Evolutionary conservation across 2,113 vertebrate genomes (phyloP).

Genomic region (Ancistrus triradiatus): DNA sequence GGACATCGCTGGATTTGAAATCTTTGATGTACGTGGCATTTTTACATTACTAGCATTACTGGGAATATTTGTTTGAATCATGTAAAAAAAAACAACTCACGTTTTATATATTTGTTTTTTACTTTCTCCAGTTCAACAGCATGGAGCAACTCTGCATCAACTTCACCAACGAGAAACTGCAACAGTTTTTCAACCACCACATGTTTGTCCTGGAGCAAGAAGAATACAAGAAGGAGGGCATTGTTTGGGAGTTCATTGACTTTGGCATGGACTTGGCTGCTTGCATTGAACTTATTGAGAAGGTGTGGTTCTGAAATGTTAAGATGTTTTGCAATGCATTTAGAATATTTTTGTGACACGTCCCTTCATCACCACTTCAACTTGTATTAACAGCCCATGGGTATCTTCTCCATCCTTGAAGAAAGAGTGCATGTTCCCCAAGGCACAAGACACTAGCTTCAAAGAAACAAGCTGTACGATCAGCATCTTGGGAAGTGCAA

Average conservation of each 20-base stretch:
- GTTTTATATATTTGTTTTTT: not conserved
- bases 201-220: constrained; percentile 83
- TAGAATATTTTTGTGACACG: not conserved
- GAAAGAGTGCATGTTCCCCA: constrained; percentile 74
- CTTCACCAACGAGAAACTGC: constrained; percentile 84
- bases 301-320: constrained; percentile 58
- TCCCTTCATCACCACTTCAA: not conserved
- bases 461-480: constrained; percentile 49
- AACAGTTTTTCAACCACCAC: constrained; percentile 81
- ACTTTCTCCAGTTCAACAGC: constrained; percentile 73
- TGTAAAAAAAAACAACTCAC: not conserved
- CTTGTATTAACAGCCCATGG: constrained; percentile 59
- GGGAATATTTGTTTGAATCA: not conserved
- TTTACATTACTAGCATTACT: not conserved
- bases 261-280: constrained; percentile 87
- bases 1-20: constrained; percentile 47
- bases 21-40: constrained; percentile 39
- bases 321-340: not conserved
- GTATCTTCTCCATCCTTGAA: constrained; percentile 68
- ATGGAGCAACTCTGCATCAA: constrained; percentile 86
- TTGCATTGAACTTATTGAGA: constrained; percentile 86
- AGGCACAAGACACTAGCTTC: constrained; percentile 55
- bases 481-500: constrained; percentile 45
- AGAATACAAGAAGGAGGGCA: constrained; percentile 84
- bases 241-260: constrained; percentile 86